Conservation (phyloP, 2,113 vertebrate genomes). For the Hepsetus odoe region DNA sequence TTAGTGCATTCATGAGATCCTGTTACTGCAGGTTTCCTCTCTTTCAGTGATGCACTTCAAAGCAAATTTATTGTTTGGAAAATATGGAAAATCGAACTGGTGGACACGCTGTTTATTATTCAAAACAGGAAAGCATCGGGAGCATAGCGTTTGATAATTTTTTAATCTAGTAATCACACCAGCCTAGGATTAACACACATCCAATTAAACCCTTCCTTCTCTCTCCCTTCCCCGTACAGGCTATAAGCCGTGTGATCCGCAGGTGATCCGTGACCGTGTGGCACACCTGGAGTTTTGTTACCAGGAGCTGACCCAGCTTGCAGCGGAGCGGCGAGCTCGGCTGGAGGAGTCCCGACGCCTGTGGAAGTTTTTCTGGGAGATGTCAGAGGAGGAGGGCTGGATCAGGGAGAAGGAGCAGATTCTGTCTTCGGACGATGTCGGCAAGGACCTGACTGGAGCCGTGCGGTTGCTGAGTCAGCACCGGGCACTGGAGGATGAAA, state of each 20-base stretch:
- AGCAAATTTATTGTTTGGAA: no score
- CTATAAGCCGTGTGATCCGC: conserved; percentile 95
- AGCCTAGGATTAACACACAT: no score
- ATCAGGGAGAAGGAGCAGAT: conserved; percentile 97
- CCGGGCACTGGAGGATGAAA: conserved; percentile 91
- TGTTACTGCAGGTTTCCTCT: no score
- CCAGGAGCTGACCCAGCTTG: conserved; percentile 91
- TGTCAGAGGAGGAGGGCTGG: conserved; percentile 97
- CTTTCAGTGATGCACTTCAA: no score
- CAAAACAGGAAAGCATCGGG: no score
- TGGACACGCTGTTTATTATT: no score
- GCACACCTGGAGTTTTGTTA: conserved; percentile 97
- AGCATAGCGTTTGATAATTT: no score
- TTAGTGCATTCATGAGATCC: no score
- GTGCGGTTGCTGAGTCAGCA: conserved; percentile 91
- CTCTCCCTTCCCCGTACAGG: conserved; percentile 69
- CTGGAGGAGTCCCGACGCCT: conserved; percentile 93
- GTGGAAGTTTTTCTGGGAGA: conserved; percentile 99
- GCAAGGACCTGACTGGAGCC: conserved; percentile 90
- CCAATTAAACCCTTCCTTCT: not conserved
- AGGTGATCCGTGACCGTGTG: conserved; percentile 90
- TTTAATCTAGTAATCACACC: no score
- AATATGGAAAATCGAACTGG: no score
- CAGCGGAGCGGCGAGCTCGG: conserved; percentile 84
- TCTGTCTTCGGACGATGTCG: conserved; percentile 86